phyloP scores from a whole-genome alignment of 1,140 invertebrate species.

The Vanessa atalanta region DNA sequence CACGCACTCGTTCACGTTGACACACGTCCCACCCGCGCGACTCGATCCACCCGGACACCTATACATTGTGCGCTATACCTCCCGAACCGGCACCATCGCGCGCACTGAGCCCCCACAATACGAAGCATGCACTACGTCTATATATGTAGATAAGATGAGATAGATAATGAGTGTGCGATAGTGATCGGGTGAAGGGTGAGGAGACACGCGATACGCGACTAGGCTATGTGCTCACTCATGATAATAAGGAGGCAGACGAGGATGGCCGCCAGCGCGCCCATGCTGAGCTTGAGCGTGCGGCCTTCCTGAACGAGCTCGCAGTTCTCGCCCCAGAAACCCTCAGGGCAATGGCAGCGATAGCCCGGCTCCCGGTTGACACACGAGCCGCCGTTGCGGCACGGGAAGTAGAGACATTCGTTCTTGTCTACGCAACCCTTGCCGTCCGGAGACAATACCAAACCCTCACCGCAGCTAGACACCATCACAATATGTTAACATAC shows the following conservation, averaged over 20 bases:
- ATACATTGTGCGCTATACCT: slow-evolving; percentile 65
- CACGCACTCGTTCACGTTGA: slow-evolving; percentile 89
- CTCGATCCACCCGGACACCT: slow-evolving; percentile 88
- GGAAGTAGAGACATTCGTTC: slow-evolving; percentile 95
- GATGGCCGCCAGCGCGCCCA: slow-evolving; percentile 96
- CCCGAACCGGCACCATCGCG: slow-evolving; percentile 37
- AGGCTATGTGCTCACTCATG: slow-evolving; percentile 88
- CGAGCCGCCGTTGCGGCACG: slow-evolving; percentile 93
- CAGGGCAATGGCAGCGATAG: slow-evolving; percentile 91
- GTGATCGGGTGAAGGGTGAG: slow-evolving; percentile 60
- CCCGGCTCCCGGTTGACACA: slow-evolving; percentile 94
- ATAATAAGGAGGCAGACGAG: slow-evolving; percentile 96
- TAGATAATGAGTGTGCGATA: slow-evolving; percentile 50
- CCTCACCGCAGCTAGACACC: slow-evolving; percentile 91
- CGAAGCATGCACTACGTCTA: slow-evolving; percentile 68
- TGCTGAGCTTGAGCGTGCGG: slow-evolving; percentile 94
- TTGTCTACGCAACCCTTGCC: slow-evolving; percentile 95
- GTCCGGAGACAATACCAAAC: slow-evolving; percentile 92
- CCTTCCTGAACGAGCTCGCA: slow-evolving; percentile 96
- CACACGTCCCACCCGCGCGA: slow-evolving; percentile 83
- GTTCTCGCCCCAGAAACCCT: slow-evolving; percentile 95
- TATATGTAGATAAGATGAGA: slow-evolving; percentile 55
- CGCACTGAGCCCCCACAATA: slow-evolving; percentile 67
- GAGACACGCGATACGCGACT: slow-evolving; percentile 58
- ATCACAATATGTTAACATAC: slow-evolving; percentile 64